These are phyloP conservation scores for Lycodopsis pacificus DNA, from an alignment of 2,797 vertebrate genomes.

Conservation along the genomic window DNA sequence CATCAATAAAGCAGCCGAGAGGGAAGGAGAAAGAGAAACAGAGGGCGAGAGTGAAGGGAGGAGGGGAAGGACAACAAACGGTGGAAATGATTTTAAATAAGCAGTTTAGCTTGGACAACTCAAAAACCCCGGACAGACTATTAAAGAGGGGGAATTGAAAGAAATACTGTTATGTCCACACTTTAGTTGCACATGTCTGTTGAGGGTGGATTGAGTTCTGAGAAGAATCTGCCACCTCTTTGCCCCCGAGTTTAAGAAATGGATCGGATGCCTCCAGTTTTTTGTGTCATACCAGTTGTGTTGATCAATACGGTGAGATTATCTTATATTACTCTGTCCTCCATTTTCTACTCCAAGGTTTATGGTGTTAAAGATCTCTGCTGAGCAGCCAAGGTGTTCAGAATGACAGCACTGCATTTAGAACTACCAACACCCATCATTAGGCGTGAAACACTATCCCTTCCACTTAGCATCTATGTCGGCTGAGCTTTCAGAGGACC, in stretches of 20 bases:
- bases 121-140: constrained; percentile 60
- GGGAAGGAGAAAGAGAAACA: constrained; percentile 57
- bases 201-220: constrained; percentile 42
- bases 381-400: constrained; percentile 40
- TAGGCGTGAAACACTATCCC: constrained; percentile 63
- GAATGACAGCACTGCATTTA: constrained; percentile 35
- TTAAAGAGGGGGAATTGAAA: constrained; percentile 64
- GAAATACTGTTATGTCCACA: constrained; percentile 42
- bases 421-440: constrained; percentile 50
- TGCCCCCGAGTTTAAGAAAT: constrained; percentile 35
- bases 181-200: constrained; percentile 25
- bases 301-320: constrained; percentile 58
- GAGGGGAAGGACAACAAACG: constrained; percentile 69
- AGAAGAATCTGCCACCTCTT: constrained; percentile 43
- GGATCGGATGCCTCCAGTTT: constrained; percentile 43
- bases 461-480: constrained; percentile 55
- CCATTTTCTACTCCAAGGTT: constrained; percentile 42
- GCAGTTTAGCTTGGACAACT: constrained; percentile 61
- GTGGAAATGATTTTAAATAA: constrained; percentile 74
- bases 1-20: constrained; percentile 72
- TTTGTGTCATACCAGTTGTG: constrained; percentile 39
- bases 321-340: constrained; percentile 48
- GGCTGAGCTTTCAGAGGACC: constrained; percentile 42
- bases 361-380: constrained; percentile 45
- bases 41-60: constrained; percentile 32